Percentiles rank a stretch among this genome's conserved stretches.
These are phyloP conservation scores for Oegoconia quadripuncta DNA, from an alignment of 2,888 invertebrate genomes.

Conservation along the genomic window DNA sequence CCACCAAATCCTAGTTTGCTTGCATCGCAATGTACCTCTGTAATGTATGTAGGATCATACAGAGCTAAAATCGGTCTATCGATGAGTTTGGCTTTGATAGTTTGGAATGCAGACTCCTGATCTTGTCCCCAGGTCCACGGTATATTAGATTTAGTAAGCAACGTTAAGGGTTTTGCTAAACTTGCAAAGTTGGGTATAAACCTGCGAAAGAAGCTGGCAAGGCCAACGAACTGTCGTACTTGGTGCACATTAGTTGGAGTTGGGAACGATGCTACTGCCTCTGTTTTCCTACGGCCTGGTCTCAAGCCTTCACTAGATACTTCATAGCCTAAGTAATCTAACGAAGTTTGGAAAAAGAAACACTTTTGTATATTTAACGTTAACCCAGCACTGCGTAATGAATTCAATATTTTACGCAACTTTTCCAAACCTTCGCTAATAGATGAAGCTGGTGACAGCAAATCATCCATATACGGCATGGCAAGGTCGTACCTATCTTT, in stretches of 20 bases:
- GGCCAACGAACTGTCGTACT: conserved; percentile 27
- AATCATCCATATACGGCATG: conserved; percentile 8
- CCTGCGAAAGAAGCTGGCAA: conserved; percentile 26
- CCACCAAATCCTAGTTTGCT: conserved; percentile 11
- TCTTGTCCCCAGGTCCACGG: conserved; percentile 6
- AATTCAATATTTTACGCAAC: neutral
- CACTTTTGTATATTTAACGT: conserved; percentile 8
- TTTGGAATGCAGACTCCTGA: conserved; percentile 5
- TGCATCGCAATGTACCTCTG: conserved; percentile 11
- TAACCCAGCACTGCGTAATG: neutral
- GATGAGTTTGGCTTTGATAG: conserved; percentile 1
- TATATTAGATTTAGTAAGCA: conserved; percentile 3
- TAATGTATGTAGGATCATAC: conserved; percentile 3
- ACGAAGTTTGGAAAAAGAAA: neutral
- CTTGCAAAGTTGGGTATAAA: conserved; percentile 19
- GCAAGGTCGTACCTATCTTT: neutral
- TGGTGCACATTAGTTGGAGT: conserved; percentile 22
- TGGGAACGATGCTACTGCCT: conserved; percentile 25
- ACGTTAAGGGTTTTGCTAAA: conserved; percentile 8
- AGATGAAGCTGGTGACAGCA: neutral
- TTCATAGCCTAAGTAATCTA: conserved; percentile 8
- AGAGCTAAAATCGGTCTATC: conserved; percentile 7
- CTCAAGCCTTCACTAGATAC: conserved; percentile 5
- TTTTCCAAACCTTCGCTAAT: neutral
- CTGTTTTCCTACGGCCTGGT: conserved; percentile 9